Evolutionary conservation across 2,888 invertebrate species (phyloP).

Genomic region (Calameuta filiformis): DNA sequence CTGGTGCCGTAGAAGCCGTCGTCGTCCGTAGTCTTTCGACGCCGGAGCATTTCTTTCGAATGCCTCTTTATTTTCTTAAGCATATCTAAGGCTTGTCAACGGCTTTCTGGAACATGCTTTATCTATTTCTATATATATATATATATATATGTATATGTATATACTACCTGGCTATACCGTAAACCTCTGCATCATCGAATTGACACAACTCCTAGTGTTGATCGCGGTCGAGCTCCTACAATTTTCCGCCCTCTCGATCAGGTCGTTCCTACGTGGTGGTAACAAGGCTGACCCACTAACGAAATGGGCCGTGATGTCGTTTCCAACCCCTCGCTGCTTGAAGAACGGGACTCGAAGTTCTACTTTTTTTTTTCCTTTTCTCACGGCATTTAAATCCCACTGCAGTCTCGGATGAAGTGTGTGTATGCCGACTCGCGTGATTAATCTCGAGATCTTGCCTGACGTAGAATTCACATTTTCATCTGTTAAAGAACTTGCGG

Average conservation of each 20-base stretch:
- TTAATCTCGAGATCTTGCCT: not conserved
- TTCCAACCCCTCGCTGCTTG: constrained; percentile 12
- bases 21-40: constrained; percentile 16
- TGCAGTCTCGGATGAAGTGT: not conserved
- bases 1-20: constrained; percentile 25
- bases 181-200: not conserved
- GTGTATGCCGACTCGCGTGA: not conserved
- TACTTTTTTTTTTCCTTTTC: not conserved
- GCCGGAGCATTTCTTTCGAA: not conserved
- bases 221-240: not conserved
- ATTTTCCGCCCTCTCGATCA: constrained; percentile 14
- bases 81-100: not conserved
- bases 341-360: not conserved
- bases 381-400: not conserved
- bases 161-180: not conserved
- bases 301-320: constrained; percentile 39
- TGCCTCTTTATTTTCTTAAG: not conserved
- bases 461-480: not conserved
- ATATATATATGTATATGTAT: not conserved
- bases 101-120: not conserved
- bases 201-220: not conserved
- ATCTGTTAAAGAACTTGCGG: not conserved
- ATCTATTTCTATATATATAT: not conserved
- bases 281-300: constrained; percentile 50
- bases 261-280: constrained; percentile 24